Evolutionary conservation across 2,888 invertebrate species (phyloP), one percentile per base, ranked within the genome.

Genomic region (Mimumesa dahlbomi): DNA sequence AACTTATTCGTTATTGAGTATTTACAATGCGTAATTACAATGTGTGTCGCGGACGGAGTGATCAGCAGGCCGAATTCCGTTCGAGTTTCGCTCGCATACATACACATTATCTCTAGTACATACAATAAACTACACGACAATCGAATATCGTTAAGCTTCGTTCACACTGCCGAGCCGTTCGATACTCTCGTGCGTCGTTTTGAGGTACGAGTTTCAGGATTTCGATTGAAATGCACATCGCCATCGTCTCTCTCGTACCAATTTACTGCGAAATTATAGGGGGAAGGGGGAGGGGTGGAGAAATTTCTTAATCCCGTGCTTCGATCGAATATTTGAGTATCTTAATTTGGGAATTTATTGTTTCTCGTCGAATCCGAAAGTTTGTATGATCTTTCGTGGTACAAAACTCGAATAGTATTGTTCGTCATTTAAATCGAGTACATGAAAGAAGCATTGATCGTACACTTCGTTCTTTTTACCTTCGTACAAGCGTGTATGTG

Each of bases 21-120:
- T 85, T 85, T 85, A 85, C 85, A 85, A 83, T 82, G 82, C 79
- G 79, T 79, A 85, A 85, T 85, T 85, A 84, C 84, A 82, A 79
- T 81, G 82, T 82, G 49, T 79, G 63, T 72, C 75, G 75, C 78
- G 81, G 77, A 79, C 81, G 75, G 78, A 83, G 81, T 78, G 82
- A 82, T 83, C 81, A 80, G 82, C 79, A 82, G 75, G 81, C 80
- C 80, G 82, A 83, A 82, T 83, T 81, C 79, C 76, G 66, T 57
- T 70, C 62, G 57, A 43, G 59, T 68, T 56, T 53, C 68, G 59
- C 58, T 38, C 54, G 54, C 46, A 49, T 54, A 61, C 59, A 62
- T 46, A 66, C 56, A 49, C 49, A 54, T 43, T 57, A 42, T 31
- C 54, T 45, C 49, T 19, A 59, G 46, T 65, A 50, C 54, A 14